Percentiles rank a stretch among this genome's conserved stretches.
phyloP scores from a whole-genome alignment of 2,797 vertebrate species.

The Monodelphis domestica region DNA sequence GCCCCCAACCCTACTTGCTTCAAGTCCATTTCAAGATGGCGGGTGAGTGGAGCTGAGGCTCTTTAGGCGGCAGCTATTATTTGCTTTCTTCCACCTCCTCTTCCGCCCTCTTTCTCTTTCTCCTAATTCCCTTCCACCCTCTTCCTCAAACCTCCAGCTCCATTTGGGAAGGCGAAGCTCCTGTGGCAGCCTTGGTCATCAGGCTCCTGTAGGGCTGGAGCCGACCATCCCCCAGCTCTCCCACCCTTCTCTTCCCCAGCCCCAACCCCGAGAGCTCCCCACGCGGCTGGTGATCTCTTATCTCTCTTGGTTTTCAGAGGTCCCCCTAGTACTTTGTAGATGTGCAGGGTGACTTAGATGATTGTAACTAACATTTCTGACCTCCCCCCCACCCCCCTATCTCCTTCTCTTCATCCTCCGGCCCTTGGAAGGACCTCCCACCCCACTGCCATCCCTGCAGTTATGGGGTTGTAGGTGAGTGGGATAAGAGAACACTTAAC shows the following conservation, averaged over 20 bases:
- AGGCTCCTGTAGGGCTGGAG: no score
- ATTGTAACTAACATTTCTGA: constrained; percentile 91
- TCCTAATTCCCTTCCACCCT: neutral
- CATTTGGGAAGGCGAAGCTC: neutral
- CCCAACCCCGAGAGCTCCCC: neutral
- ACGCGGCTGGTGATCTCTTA: constrained; percentile 74
- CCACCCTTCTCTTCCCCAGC: accelerated
- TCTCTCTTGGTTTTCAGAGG: constrained; percentile 88
- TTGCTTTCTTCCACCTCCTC: neutral
- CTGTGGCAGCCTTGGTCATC: neutral
- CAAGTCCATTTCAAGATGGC: constrained; percentile 95
- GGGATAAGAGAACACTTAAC: no score
- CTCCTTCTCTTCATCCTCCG: neutral
- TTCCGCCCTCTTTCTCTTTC: neutral
- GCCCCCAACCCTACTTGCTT: constrained; percentile 66
- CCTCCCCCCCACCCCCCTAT: neutral
- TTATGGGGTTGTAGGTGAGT: neutral
- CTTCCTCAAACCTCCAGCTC: neutral
- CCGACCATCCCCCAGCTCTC: neutral
- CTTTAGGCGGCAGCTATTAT: neutral
- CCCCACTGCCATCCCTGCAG: neutral
- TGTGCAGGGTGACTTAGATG: constrained; percentile 95
- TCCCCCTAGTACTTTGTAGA: constrained; percentile 98
- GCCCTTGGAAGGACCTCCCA: neutral
- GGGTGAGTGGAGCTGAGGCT: constrained; percentile 83